phyloP scores from a whole-genome alignment of 2,113 vertebrate genomes.

The Lagopus muta region DNA sequence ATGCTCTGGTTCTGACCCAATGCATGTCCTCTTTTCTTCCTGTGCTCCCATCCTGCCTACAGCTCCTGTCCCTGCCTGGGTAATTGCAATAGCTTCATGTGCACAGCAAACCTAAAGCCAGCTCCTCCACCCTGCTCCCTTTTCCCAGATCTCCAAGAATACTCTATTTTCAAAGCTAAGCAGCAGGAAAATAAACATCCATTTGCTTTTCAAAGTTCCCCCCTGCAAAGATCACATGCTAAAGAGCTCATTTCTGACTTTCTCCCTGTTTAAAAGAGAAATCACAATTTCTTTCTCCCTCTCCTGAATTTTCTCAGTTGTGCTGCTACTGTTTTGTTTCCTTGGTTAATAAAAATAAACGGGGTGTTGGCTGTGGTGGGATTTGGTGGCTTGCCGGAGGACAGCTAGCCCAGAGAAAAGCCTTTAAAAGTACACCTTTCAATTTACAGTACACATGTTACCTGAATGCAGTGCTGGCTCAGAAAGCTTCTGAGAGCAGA shows the following conservation, averaged over 20 bases:
- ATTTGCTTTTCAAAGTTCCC: background rate
- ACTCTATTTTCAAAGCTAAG: background rate
- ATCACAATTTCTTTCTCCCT: background rate
- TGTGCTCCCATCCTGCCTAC: background rate
- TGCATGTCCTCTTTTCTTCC: fast-evolving
- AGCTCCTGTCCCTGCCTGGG: background rate
- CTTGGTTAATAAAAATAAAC: background rate
- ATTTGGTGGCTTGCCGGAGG: constrained; percentile 40
- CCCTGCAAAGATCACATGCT: background rate
- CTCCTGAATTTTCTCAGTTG: background rate
- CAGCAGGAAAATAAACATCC: background rate
- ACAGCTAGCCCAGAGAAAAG: constrained; percentile 23
- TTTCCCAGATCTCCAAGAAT: background rate
- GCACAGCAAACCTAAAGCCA: background rate
- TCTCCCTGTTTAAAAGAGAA: background rate
- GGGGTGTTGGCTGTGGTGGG: background rate
- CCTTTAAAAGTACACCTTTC: constrained; percentile 41
- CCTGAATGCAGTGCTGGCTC: constrained; percentile 20
- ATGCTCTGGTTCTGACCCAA: background rate
- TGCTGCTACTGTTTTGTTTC: background rate
- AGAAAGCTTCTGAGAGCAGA: constrained; percentile 34
- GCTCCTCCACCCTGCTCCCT: background rate
- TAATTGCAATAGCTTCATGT: background rate
- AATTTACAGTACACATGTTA: constrained; percentile 10
- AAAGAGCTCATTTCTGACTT: background rate